Evolutionary conservation across 1,140 invertebrate species (phyloP).

Genomic region (Oscheius sp.): DNA sequence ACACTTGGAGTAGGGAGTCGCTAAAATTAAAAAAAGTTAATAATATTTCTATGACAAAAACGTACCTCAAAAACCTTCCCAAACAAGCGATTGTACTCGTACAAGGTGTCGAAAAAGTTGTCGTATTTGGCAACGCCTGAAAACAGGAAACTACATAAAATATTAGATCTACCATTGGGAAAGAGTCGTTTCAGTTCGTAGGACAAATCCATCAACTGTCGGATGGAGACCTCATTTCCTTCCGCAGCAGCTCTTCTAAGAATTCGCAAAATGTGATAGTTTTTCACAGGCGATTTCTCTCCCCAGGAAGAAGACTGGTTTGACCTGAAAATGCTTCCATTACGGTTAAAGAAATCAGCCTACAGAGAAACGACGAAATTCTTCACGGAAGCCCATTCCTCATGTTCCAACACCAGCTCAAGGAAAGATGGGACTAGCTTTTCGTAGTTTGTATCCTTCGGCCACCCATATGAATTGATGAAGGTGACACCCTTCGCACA

Average conservation of each 20-base stretch:
- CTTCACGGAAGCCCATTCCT: slow-evolving; percentile 14
- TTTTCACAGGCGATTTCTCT: background rate
- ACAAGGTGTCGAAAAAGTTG: background rate
- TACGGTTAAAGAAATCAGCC: background rate
- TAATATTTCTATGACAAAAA: background rate
- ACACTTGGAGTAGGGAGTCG: background rate
- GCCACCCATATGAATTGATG: slow-evolving; percentile 14
- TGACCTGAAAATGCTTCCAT: background rate
- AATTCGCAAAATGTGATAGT: background rate
- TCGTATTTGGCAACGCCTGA: background rate
- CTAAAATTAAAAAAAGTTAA: background rate
- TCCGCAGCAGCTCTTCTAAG: background rate
- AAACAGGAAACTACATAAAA: background rate
- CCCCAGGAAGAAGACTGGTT: background rate
- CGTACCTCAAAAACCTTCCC: background rate
- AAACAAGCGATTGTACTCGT: too few species aligned
- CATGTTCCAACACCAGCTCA: slow-evolving; percentile 16
- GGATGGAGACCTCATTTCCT: background rate
- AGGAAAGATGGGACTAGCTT: background rate
- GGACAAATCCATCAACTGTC: background rate
- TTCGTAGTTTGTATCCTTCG: slow-evolving; percentile 23
- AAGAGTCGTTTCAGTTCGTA: slow-evolving; percentile 2
- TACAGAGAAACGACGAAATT: background rate
- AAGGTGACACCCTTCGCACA: background rate
- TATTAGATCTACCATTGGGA: background rate